These are phyloP conservation scores for Trissoscelio sp. DNA, from an alignment of 2,888 invertebrate species.

Conservation along the genomic window DNA sequence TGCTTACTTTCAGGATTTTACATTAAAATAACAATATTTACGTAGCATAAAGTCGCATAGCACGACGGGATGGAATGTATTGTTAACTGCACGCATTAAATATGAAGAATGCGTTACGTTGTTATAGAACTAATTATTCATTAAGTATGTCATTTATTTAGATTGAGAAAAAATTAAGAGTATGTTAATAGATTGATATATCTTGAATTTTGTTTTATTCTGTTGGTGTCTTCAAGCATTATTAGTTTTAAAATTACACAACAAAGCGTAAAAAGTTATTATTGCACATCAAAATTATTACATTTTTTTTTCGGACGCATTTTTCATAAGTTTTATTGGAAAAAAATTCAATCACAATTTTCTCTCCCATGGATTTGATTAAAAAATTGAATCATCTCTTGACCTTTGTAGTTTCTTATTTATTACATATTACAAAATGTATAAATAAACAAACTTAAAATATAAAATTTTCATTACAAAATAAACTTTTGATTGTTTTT, in stretches of 20 bases:
- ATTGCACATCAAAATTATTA: conserved; percentile 44
- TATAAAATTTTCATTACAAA: too few relatives aligned
- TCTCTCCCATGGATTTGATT: background rate
- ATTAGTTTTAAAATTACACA: conserved; percentile 35
- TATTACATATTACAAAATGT: too few relatives aligned
- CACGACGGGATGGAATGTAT: conserved; percentile 62
- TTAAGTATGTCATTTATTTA: conserved; percentile 30
- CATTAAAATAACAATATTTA: conserved; percentile 41
- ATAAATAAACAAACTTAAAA: background rate
- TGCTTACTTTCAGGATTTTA: conserved; percentile 10
- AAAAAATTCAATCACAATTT: conserved; percentile 18
- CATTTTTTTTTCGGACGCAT: conserved; percentile 17
- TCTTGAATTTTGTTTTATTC: conserved; percentile 6
- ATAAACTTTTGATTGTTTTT: too few relatives aligned
- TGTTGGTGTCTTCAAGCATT: conserved; percentile 36
- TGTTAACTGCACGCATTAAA: conserved; percentile 45
- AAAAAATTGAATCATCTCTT: conserved; percentile 18
- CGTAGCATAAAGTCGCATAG: conserved; percentile 39
- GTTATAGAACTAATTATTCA: conserved; percentile 26
- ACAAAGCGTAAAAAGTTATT: conserved; percentile 38
- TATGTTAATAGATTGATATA: conserved; percentile 4
- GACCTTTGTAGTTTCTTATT: background rate
- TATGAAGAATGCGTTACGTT: conserved; percentile 33
- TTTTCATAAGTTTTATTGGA: conserved; percentile 20
- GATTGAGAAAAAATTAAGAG: conserved; percentile 24